phyloP scores from a whole-genome alignment of 2,113 vertebrate species.

The Mungos mungo region DNA sequence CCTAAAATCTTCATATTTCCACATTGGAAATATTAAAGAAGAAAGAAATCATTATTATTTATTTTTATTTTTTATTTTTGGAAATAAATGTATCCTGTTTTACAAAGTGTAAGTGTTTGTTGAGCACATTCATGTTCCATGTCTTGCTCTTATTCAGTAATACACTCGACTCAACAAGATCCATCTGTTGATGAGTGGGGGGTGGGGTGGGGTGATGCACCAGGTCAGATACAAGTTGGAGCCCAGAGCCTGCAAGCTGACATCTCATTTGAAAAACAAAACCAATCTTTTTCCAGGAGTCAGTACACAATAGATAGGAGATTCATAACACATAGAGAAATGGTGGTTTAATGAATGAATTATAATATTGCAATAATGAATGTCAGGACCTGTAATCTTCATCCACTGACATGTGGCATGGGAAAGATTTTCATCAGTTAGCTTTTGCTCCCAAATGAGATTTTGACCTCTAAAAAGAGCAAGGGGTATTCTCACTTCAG shows the following conservation, averaged over 20 bases:
- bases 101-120: not conserved
- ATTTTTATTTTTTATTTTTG: not conserved
- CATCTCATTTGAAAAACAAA: slow-evolving; percentile 5
- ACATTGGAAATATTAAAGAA: not conserved
- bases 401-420: not conserved
- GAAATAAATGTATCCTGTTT: not conserved
- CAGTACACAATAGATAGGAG: not conserved
- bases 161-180: not conserved
- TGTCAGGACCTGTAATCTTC: not conserved
- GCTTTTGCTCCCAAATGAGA: not conserved
- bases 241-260: not conserved
- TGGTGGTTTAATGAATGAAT: not conserved
- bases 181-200: not conserved
- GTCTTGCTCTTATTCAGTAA: not conserved
- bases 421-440: not conserved
- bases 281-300: not conserved
- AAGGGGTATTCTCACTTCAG: not conserved
- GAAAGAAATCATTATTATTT: not conserved
- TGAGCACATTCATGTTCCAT: not conserved
- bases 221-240: not conserved
- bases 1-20: not conserved
- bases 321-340: not conserved
- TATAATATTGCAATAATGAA: slow-evolving; percentile 15
- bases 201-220: not conserved
- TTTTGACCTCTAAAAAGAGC: not conserved